A percentile compares a stretch with the other conserved stretches of the same genome.
phyloP scores from a whole-genome alignment of 2,888 invertebrate genomes.

The Callyntrura sp. region DNA sequence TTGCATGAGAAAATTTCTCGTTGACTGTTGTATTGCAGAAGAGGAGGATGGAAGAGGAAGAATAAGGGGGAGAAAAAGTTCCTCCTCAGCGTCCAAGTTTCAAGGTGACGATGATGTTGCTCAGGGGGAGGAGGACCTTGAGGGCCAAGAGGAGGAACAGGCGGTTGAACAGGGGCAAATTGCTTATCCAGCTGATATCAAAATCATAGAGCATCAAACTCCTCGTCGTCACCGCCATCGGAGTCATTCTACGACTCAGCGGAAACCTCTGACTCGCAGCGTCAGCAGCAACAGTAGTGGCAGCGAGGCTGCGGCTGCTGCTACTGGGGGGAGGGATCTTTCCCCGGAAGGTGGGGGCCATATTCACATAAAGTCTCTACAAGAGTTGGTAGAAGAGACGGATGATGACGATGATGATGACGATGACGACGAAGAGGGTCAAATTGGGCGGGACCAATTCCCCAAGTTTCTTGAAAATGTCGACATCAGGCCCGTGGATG shows the following conservation, averaged over 20 bases:
- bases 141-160: slow-evolving; percentile 53
- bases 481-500: neutral
- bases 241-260: neutral
- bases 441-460: too few relatives aligned
- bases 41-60: slow-evolving; percentile 30
- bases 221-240: neutral
- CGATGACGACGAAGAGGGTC: slow-evolving; percentile 1
- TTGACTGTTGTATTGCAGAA: slow-evolving; percentile 63
- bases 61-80: neutral
- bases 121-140: slow-evolving; percentile 35
- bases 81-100: slow-evolving; percentile 2
- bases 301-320: too few relatives aligned
- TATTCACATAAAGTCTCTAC: neutral
- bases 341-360: neutral
- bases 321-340: neutral
- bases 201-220: slow-evolving; percentile 42
- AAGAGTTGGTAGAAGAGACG: neutral
- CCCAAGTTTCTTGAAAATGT: neutral
- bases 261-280: too few relatives aligned
- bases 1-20: slow-evolving; percentile 50
- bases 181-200: slow-evolving; percentile 5
- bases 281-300: neutral
- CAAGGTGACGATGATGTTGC: neutral
- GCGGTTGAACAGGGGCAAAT: slow-evolving; percentile 32
- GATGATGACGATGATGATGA: slow-evolving; percentile 21